Conservation (phyloP, 2,797 vertebrate genomes). For the Hydrolagus colliei region DNA sequence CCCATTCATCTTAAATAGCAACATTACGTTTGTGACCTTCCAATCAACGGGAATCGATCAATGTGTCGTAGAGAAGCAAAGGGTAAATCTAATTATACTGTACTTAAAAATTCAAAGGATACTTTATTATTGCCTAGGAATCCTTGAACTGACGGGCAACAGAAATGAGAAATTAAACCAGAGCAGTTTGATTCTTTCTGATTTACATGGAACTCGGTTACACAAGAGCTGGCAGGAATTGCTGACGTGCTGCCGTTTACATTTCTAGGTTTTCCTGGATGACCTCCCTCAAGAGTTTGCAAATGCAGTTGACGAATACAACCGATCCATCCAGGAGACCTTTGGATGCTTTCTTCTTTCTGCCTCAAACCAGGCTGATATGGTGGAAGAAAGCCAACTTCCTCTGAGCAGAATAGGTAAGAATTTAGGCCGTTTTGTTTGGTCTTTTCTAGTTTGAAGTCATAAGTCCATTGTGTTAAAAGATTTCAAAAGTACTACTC, state of each 20-base stretch:
- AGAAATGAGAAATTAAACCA: not conserved
- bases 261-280: constrained; percentile 48
- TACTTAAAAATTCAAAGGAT: too few relatives aligned
- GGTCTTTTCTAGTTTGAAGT: too few relatives aligned
- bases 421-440: not conserved
- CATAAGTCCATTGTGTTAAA: too few relatives aligned
- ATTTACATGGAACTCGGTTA: too few relatives aligned
- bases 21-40: too few relatives aligned
- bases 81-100: too few relatives aligned
- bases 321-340: constrained; percentile 42
- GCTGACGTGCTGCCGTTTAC: not conserved
- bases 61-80: too few relatives aligned
- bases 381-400: constrained; percentile 51
- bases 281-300: constrained; percentile 53
- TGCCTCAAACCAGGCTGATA: constrained; percentile 49
- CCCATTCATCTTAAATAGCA: too few relatives aligned
- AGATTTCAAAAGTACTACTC: too few relatives aligned
- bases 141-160: not conserved
- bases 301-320: constrained; percentile 48
- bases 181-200: not conserved
- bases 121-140: too few relatives aligned
- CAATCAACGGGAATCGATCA: too few relatives aligned
- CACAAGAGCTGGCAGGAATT: too few relatives aligned
- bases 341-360: constrained; percentile 51
- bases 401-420: constrained; percentile 53